These are phyloP conservation scores for Platycercus adscitus DNA, from an alignment of 2,113 vertebrate genomes.

Conservation along the genomic window DNA sequence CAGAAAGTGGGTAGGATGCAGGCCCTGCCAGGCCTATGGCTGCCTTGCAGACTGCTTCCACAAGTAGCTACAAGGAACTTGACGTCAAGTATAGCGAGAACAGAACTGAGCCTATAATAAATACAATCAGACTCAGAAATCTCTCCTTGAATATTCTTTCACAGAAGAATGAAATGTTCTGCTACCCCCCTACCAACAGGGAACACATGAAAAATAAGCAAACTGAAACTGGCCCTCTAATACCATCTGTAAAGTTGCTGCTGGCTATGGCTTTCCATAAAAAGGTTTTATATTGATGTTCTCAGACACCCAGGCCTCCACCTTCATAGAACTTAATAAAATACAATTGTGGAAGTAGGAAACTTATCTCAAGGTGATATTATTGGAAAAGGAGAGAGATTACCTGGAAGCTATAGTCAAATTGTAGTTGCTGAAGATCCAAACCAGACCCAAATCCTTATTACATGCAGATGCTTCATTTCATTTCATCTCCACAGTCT, in stretches of 20 bases:
- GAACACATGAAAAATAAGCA: background rate
- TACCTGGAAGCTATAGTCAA: background rate
- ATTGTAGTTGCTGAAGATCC: background rate
- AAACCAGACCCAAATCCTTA: background rate
- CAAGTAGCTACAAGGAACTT: background rate
- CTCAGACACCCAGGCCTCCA: background rate
- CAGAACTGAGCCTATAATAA: background rate
- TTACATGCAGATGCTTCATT: constrained; percentile 13
- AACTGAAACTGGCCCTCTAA: background rate
- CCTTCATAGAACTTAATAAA: background rate
- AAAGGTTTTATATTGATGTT: background rate
- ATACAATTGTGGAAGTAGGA: background rate
- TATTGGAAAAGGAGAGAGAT: background rate
- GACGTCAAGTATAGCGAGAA: background rate
- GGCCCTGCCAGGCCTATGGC: background rate
- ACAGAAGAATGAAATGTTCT: background rate
- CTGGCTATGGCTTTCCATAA: background rate
- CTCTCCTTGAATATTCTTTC: background rate
- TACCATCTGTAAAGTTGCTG: background rate
- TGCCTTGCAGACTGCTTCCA: background rate
- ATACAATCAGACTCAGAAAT: background rate
- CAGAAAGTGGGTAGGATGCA: background rate
- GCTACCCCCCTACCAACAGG: background rate
- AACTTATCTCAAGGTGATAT: background rate
- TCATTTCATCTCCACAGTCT: background rate